These are phyloP conservation scores for Mycalesis mineus DNA, from an alignment of 2,888 invertebrate species.

Conservation along the genomic window DNA sequence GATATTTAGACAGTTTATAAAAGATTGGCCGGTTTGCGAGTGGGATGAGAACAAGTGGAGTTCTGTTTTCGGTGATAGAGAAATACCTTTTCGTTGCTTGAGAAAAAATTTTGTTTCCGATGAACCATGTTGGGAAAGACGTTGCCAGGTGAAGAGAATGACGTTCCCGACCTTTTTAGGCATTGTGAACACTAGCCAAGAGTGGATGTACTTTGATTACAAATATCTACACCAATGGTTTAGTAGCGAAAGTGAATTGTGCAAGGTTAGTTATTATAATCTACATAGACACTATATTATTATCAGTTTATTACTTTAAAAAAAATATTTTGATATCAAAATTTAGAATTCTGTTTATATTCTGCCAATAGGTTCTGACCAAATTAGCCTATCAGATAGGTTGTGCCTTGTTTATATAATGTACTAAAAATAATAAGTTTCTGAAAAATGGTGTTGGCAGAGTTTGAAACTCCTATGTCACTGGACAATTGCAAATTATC, in stretches of 20 bases:
- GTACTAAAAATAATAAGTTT: no score
- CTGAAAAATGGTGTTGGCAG: no score
- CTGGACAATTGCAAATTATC: no score
- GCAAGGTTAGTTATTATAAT: slow-evolving; percentile 73
- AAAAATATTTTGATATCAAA: no score
- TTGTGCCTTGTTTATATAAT: no score
- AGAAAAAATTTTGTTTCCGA: slow-evolving; percentile 57
- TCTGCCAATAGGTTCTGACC: no score
- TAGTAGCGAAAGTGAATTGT: slow-evolving; percentile 72
- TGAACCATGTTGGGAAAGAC: slow-evolving; percentile 89
- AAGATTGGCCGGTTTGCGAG: slow-evolving; percentile 76
- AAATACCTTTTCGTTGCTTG: slow-evolving; percentile 78
- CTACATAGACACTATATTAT: no score
- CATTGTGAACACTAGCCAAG: slow-evolving; percentile 49
- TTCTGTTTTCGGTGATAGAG: slow-evolving; percentile 71
- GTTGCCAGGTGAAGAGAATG: slow-evolving; percentile 77
- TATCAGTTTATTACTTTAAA: no score
- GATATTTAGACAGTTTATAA: slow-evolving; percentile 72
- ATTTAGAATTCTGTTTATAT: no score
- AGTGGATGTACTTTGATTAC: slow-evolving; percentile 92
- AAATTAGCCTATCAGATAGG: no score
- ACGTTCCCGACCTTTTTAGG: slow-evolving; percentile 82
- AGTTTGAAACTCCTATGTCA: no score
- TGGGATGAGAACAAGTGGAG: slow-evolving; percentile 81
- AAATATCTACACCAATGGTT: slow-evolving; percentile 87